Base-by-base conservation (phyloP, 2,797 vertebrate species). In the Orestias chungarensis region DNA sequence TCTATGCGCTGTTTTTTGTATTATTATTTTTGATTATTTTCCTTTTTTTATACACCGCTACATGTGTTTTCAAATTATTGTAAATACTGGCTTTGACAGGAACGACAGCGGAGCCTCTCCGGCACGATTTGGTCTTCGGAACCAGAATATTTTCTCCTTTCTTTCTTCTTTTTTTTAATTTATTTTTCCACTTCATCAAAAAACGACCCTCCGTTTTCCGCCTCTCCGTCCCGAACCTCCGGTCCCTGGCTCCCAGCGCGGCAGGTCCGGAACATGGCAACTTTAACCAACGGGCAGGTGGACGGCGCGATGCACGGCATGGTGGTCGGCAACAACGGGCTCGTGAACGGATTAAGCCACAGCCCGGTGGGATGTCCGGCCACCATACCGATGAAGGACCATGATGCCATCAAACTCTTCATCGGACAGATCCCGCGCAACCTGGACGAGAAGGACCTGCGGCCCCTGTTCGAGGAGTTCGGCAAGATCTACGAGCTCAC, bases 381-480 rank as follows among this genome's bases (percentile, higher is more conserved):
- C 94, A 99, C 97, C 95, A 98, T 98, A 93, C 97, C 97, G 93
- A 99, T 99, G 97, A 99, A 99, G 95, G 97, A 99, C 95, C 97
- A 99, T 90, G 97, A 99, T 96, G 97, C 97, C 94, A 99, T 99
- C 95, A 99, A 99, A 96, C 96, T 99, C 92, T 99, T 99, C 96
- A 97, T 99, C 93, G 97, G 97, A 88, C 97, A 99, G 94, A 99
- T 99, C 94, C 97, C 97, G 82, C 97, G 97, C 93, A 99, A 99
- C 94, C 97, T 99, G 95, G 97, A 99, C 92, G 97, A 99, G 95
- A 98, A 98, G 93, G 97, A 99, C 95, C 97, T 98, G 89, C 98
- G 98, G 93, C 97, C 97, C 83, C 97, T 98, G 91, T 99, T 99
- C 92, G 97, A 99, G 95, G 97, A 99, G 96, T 99, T 99, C 94